These are phyloP conservation scores for Catharus fuscescens DNA, from an alignment of 2,113 vertebrate species.

Conservation along the genomic window DNA sequence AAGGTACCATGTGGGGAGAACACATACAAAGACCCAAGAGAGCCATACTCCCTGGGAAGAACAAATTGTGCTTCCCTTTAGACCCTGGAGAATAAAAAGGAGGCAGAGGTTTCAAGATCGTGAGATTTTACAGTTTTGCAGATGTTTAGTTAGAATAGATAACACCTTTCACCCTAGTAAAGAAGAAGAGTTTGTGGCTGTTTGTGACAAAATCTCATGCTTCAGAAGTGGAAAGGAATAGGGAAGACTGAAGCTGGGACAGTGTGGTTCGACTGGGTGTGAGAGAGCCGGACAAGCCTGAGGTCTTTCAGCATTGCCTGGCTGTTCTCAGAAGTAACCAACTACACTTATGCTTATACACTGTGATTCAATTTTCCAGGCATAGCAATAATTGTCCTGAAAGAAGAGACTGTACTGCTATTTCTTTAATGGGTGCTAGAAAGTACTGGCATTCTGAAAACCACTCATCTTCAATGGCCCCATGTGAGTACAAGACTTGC, in stretches of 20 bases:
- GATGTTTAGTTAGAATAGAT: not conserved
- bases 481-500: not conserved
- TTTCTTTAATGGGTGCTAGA: not conserved
- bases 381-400: not conserved
- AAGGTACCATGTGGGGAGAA: accelerated
- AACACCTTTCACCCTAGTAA: not conserved
- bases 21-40: not conserved
- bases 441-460: not conserved
- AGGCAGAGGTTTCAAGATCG: not conserved
- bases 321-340: not conserved
- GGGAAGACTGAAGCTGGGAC: not conserved
- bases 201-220: not conserved
- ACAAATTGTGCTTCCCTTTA: not conserved
- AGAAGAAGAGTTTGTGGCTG: not conserved
- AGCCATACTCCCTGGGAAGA: not conserved
- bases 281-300: not conserved
- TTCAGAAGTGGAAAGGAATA: not conserved
- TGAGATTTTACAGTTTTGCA: not conserved
- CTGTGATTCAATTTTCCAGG: not conserved
- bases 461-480: not conserved
- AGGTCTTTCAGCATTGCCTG: not conserved
- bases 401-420: not conserved
- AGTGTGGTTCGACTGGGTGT: not conserved
- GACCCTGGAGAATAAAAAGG: not conserved
- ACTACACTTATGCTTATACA: not conserved